These are phyloP conservation scores for Galeruca laticollis DNA, from an alignment of 2,888 invertebrate species.

Conservation along the genomic window DNA sequence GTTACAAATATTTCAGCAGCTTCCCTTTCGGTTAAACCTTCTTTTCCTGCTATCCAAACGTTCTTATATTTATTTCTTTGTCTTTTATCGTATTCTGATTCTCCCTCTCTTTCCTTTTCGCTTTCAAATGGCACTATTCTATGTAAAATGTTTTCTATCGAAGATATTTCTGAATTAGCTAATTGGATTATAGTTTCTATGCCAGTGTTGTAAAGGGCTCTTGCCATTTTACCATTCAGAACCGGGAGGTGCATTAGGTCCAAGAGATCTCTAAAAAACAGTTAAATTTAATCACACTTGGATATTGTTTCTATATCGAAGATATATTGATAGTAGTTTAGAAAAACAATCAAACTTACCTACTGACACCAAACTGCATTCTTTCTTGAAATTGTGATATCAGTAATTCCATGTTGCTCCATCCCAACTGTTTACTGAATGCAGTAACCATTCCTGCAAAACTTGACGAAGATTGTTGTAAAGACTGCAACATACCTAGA, in stretches of 20 bases:
- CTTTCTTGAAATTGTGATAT: slow-evolving; percentile 94
- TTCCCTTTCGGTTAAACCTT: slow-evolving; percentile 83
- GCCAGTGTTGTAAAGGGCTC: slow-evolving; percentile 85
- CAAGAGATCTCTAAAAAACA: slow-evolving; percentile 77
- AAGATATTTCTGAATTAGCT: slow-evolving; percentile 78
- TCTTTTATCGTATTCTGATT: slow-evolving; percentile 74
- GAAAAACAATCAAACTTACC: slow-evolving; percentile 12
- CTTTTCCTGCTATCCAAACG: slow-evolving; percentile 83
- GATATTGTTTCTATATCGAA: no score
- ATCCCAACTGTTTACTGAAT: slow-evolving; percentile 94
- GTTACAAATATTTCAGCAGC: slow-evolving; percentile 79
- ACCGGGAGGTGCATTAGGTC: slow-evolving; percentile 89
- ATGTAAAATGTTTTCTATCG: slow-evolving; percentile 81
- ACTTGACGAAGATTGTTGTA: slow-evolving; percentile 95
- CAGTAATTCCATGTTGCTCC: slow-evolving; percentile 90
- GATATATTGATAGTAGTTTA: neutral
- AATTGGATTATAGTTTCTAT: slow-evolving; percentile 82
- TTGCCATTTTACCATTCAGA: slow-evolving; percentile 86
- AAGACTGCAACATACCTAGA: slow-evolving; percentile 80
- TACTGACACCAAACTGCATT: slow-evolving; percentile 91
- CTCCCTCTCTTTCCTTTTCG: slow-evolving; percentile 79
- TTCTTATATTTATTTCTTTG: slow-evolving; percentile 78
- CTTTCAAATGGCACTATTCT: slow-evolving; percentile 89
- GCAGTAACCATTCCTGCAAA: slow-evolving; percentile 98
- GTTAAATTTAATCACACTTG: slow-evolving; percentile 48